Evolutionary conservation across 1,140 invertebrate genomes (phyloP).

Genomic region (Ruditapes philippinarum): DNA sequence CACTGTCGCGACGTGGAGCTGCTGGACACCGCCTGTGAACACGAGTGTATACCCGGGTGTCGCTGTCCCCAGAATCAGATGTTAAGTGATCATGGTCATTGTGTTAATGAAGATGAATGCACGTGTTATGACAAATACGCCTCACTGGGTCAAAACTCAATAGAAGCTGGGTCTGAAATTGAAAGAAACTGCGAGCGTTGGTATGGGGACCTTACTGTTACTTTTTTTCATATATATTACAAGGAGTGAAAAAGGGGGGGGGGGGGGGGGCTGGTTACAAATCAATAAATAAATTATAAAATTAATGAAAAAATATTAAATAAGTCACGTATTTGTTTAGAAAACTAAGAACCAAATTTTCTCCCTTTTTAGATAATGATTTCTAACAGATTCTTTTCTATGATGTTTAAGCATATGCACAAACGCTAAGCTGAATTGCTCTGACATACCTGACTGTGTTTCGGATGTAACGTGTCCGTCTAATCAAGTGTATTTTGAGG

Average conservation of each 20-base stretch:
- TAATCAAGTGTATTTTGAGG: background rate
- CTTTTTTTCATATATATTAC: too few species aligned
- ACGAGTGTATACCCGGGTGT: constrained; percentile 32
- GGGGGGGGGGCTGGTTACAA: too few species aligned
- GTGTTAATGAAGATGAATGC: background rate
- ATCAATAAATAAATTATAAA: too few species aligned
- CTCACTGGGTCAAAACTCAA: background rate
- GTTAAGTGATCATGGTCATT: background rate
- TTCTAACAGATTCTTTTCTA: too few species aligned
- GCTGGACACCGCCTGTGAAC: background rate
- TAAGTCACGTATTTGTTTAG: too few species aligned
- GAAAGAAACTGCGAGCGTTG: background rate
- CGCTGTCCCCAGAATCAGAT: background rate
- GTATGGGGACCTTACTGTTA: too few species aligned
- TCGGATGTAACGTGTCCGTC: background rate
- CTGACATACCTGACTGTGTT: background rate
- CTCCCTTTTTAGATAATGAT: too few species aligned
- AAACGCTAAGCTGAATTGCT: background rate
- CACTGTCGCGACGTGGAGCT: constrained; percentile 18
- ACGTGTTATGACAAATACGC: constrained; percentile 24
- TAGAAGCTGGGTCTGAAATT: background rate
- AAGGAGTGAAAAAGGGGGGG: too few species aligned
- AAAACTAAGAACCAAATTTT: too few species aligned
- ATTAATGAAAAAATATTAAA: too few species aligned
- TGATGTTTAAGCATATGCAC: constrained; percentile 1